Evolutionary conservation across 2,888 invertebrate genomes (phyloP), one percentile per base, ranked within the genome.

Genomic region (Scaptomyza reducta): DNA sequence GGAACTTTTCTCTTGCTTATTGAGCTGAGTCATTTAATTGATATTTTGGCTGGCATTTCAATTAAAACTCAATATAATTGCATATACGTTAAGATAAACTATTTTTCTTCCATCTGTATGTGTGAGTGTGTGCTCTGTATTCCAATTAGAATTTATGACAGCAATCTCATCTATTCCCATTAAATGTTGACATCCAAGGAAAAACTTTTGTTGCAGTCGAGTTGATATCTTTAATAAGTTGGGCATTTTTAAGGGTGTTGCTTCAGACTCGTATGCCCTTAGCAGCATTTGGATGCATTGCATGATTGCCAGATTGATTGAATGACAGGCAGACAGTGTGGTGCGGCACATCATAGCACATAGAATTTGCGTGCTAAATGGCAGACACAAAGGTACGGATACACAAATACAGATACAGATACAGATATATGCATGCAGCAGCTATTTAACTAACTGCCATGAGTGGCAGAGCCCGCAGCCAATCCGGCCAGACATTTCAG

Each of bases 401-500:
- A 40, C 18, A 68, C 22, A 74, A 51, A 54, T 53, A 56, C 33
- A 13, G 16, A 29, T 9, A 16, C 29, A 31, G 46, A 16, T 29
- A 46, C 29, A 45, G 29, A 29, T 31, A 29, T 10, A 50, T 40
- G 41, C 16, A 64, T 59, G 63, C 54, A 59, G 73, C 59, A 60
- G 57, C 64, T 85, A 81, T 85, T 88, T 82, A 88, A 88, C 82
- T 70, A 76, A 70, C 70, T 75, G 68, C 72, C 59, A 54, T 79
- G 70, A 83, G 59, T 88, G 82, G 88, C 82, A 88, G 79, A 71
- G 77, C 74, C 74, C 74, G 40, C 78, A 77, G 77, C 53, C 74
- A 65, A 61, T 72, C 70, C 74, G 70, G 74, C 82, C 82, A 87
- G 80, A 83, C 84, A 70, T 83, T 83, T 83, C 88, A 82, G 82